These are phyloP conservation scores for Parazoanthus atlanticus DNA, from an alignment of 92 coral and sea anemone genomes.

Conservation along the genomic window DNA sequence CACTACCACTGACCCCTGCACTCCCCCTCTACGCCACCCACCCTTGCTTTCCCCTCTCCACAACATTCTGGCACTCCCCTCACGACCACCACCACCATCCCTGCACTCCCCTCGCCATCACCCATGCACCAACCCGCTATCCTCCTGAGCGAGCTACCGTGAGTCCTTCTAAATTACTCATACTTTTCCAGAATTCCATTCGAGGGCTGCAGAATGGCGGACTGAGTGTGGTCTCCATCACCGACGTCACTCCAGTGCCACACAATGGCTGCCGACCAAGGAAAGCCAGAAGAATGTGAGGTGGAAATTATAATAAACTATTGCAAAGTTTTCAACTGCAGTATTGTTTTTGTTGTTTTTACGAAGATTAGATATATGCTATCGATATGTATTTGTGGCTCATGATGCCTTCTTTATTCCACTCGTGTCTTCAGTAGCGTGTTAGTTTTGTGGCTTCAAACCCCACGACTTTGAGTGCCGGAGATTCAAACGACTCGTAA, in stretches of 20 bases:
- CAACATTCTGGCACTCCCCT: no score
- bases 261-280: constrained; percentile 97
- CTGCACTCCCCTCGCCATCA: neutral
- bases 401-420: neutral
- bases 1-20: no score
- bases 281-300: constrained; percentile 82
- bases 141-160: neutral
- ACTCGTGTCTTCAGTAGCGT: no score
- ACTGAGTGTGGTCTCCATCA: constrained; percentile 79
- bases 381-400: neutral
- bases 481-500: no score
- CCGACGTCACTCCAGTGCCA: constrained; percentile 97
- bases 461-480: no score
- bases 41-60: no score
- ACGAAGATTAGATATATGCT: neutral
- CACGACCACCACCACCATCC: no score
- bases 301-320: neutral
- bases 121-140: neutral
- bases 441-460: no score
- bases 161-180: neutral
- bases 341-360: neutral
- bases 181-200: constrained; percentile 72
- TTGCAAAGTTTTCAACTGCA: neutral
- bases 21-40: no score
- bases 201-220: constrained; percentile 86